phyloP scores from a whole-genome alignment of 2,888 invertebrate species.

The Geophilus truncorum region DNA sequence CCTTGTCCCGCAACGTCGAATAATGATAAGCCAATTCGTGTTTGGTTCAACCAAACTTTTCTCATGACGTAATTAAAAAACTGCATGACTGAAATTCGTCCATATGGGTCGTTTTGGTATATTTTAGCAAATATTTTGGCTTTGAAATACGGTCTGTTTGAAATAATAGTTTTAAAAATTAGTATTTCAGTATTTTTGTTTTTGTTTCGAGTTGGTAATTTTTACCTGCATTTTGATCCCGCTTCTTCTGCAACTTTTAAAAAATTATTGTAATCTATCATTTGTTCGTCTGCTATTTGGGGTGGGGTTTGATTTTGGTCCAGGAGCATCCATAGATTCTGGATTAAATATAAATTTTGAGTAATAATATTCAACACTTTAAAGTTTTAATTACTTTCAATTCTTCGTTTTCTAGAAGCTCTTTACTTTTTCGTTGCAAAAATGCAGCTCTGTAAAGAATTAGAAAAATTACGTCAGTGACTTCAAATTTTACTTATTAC shows the following conservation, averaged over 20 bases:
- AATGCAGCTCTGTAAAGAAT: constrained; percentile 62
- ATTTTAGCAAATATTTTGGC: constrained; percentile 82
- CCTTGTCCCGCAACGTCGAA: constrained; percentile 92
- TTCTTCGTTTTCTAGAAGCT: constrained; percentile 80
- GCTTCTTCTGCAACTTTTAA: constrained; percentile 69
- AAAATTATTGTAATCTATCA: constrained; percentile 80
- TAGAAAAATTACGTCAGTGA: neutral
- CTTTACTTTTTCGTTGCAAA: constrained; percentile 74
- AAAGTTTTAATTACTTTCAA: constrained; percentile 51
- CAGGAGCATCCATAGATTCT: constrained; percentile 74
- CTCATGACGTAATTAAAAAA: constrained; percentile 94
- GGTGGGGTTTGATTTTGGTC: constrained; percentile 75
- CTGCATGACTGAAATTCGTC: constrained; percentile 78
- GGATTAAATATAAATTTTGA: constrained; percentile 37
- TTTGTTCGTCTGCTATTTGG: constrained; percentile 68
- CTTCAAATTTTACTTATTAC: neutral
- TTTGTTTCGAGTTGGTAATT: neutral
- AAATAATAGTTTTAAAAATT: no score
- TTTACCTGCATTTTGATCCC: constrained; percentile 65
- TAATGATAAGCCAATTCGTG: constrained; percentile 83
- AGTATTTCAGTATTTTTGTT: neutral
- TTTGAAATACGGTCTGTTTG: constrained; percentile 69
- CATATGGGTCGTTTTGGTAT: constrained; percentile 77
- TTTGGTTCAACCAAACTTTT: constrained; percentile 91
- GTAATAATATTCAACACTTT: neutral